phyloP scores from a whole-genome alignment of 2,797 vertebrate genomes.

The Cossypha caffra region DNA sequence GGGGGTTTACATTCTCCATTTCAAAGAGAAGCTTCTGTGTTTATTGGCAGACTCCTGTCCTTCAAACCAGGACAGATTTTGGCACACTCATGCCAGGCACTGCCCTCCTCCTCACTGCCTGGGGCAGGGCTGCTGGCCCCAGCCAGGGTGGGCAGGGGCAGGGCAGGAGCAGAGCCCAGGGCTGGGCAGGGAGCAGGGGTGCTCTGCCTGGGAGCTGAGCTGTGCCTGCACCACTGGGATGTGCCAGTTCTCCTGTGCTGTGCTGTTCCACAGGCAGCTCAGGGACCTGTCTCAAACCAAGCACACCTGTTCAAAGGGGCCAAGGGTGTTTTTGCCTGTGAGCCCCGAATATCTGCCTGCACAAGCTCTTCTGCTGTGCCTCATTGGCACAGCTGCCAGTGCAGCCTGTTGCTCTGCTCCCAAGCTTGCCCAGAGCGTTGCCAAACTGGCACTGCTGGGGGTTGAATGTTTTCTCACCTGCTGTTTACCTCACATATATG shows the following conservation, averaged over 20 bases:
- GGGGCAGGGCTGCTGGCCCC: accelerated
- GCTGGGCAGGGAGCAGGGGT: not conserved
- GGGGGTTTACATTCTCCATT: no score
- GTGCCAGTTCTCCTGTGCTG: no score
- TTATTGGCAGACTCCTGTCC: no score
- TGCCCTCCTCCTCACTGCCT: not conserved
- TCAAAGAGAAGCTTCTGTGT: no score
- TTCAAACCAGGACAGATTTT: no score
- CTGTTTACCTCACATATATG: not conserved
- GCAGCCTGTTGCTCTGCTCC: not conserved
- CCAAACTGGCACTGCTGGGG: not conserved
- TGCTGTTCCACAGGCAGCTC: no score
- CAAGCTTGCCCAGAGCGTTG: accelerated
- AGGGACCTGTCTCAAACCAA: no score
- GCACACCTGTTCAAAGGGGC: not conserved
- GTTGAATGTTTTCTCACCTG: not conserved
- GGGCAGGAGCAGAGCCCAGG: not conserved
- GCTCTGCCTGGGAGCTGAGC: not conserved
- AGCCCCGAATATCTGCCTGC: not conserved
- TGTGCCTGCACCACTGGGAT: not conserved
- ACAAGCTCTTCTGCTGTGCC: not conserved
- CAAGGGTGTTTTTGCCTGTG: accelerated
- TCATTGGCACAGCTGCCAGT: not conserved
- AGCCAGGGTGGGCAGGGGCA: not conserved
- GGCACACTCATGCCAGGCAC: no score